Evolutionary conservation across 2,888 invertebrate genomes (phyloP).

Genomic region (Bembecia ichneumoniformis): DNA sequence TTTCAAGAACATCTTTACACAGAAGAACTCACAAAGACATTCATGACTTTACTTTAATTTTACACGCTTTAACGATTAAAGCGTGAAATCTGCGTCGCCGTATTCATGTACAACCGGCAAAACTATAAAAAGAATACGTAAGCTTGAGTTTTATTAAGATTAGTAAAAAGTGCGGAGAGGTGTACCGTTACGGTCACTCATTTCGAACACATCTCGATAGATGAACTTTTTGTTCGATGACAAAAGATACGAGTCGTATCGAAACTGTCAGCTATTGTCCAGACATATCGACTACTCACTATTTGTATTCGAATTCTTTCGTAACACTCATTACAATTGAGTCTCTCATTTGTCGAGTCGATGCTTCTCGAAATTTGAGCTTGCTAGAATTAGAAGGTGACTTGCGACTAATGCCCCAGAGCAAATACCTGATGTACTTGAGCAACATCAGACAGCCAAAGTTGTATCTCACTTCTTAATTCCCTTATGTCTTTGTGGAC

Average conservation of each 20-base stretch:
- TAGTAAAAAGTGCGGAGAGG: no score
- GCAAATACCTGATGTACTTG: neutral
- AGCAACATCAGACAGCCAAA: neutral
- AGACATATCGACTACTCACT: conserved; percentile 32
- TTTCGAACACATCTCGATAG: conserved; percentile 3
- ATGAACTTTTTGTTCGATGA: conserved; percentile 8
- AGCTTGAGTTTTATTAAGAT: no score
- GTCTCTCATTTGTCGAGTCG: neutral
- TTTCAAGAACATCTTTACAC: no score
- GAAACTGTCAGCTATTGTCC: conserved; percentile 42
- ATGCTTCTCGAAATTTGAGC: neutral
- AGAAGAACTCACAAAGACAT: no score
- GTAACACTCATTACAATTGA: conserved; percentile 23
- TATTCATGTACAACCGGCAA: no score
- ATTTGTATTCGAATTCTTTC: conserved; percentile 49
- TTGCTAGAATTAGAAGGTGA: neutral
- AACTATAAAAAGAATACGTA: no score
- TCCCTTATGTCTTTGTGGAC: neutral
- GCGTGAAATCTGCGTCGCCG: no score
- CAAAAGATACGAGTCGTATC: conserved; percentile 49
- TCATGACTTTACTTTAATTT: no score
- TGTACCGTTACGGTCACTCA: conserved; percentile 5
- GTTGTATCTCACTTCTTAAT: neutral
- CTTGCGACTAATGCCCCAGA: neutral
- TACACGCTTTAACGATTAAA: no score